These are phyloP conservation scores for Batillaria attramentaria DNA, from an alignment of 1,140 invertebrate species.

Conservation along the genomic window DNA sequence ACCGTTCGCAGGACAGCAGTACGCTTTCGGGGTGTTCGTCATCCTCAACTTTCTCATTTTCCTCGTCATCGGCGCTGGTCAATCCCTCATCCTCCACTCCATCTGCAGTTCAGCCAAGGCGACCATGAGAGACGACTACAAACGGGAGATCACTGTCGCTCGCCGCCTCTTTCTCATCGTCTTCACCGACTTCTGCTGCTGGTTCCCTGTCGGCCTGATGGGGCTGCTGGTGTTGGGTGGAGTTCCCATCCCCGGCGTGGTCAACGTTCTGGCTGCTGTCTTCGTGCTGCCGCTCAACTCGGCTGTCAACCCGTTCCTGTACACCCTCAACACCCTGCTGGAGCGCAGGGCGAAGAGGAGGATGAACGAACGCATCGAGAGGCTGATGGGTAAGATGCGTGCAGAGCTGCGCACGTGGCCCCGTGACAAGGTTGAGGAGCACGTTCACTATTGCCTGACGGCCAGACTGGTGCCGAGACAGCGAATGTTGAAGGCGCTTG, in stretches of 20 bases:
- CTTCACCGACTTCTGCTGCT: constrained; percentile 40
- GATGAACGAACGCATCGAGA: not conserved
- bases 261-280: constrained; percentile 46
- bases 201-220: constrained; percentile 28
- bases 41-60: constrained; percentile 45
- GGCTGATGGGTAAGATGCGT: not conserved
- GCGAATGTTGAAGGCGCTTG: no score
- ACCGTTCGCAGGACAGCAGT: constrained; percentile 37
- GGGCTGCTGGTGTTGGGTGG: constrained; percentile 40
- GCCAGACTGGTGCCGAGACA: no score
- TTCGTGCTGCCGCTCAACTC: constrained; percentile 50
- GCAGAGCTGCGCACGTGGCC: constrained; percentile 6
- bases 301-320: constrained; percentile 51
- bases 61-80: constrained; percentile 39
- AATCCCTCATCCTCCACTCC: constrained; percentile 41
- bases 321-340: constrained; percentile 37
- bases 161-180: constrained; percentile 37
- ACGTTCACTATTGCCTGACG: no score
- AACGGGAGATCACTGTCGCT: constrained; percentile 37
- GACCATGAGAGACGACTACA: not conserved
- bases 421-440: no score
- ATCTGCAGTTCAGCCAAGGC: constrained; percentile 19
- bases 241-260: constrained; percentile 37
- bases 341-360: not conserved
- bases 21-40: constrained; percentile 44